Evolutionary conservation across 1,140 invertebrate species (phyloP).

Genomic region (Drosophila sucinea): DNA sequence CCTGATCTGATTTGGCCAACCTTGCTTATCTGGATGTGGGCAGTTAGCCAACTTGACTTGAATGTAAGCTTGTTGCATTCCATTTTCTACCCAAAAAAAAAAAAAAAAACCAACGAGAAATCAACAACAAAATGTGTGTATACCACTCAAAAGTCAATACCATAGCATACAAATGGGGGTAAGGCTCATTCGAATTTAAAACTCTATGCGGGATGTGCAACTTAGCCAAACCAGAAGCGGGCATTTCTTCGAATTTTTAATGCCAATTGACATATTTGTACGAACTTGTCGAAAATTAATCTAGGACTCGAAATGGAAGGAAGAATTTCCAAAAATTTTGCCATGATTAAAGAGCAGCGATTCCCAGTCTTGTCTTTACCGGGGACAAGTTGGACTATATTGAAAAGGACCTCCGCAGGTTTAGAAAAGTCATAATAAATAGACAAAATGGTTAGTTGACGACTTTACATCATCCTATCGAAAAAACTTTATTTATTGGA

Average conservation of each 20-base stretch:
- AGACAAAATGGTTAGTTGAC: too few species aligned
- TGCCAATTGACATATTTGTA: not conserved
- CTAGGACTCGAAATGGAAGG: too few species aligned
- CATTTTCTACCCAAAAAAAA: constrained; percentile 1
- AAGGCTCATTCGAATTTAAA: not conserved
- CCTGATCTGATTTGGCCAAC: too few species aligned
- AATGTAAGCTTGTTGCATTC: constrained; percentile 36
- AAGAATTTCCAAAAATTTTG: too few species aligned
- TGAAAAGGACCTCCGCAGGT: too few species aligned
- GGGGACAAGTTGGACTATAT: too few species aligned
- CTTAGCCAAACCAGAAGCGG: not conserved
- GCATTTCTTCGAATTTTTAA: not conserved
- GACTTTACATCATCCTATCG: too few species aligned
- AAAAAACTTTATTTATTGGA: too few species aligned
- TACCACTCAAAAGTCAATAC: constrained; percentile 3
- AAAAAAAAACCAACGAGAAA: constrained; percentile 1
- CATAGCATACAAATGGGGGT: constrained; percentile 4
- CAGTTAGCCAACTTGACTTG: constrained; percentile 13
- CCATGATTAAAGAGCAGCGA: too few species aligned
- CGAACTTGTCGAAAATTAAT: not conserved
- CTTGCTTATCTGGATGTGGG: not conserved
- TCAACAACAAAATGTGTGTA: constrained; percentile 1
- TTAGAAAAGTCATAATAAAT: too few species aligned
- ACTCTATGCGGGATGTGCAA: not conserved
- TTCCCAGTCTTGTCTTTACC: too few species aligned